These are phyloP conservation scores for Pipistrellus kuhlii DNA, from an alignment of 2,797 vertebrate species.

Conservation along the genomic window DNA sequence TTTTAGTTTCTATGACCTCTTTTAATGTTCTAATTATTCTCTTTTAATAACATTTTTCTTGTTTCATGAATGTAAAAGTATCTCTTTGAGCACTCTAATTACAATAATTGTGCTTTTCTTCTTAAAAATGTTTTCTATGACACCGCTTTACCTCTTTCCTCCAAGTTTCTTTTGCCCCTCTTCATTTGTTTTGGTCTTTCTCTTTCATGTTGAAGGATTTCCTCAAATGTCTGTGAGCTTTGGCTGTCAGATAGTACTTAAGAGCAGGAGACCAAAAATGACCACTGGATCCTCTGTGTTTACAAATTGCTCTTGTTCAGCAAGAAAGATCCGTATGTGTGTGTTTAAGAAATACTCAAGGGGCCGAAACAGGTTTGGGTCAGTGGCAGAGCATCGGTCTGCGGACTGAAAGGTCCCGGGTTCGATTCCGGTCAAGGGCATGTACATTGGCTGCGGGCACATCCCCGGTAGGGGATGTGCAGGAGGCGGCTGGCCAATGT, in stretches of 20 bases:
- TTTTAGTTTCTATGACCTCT: constrained; percentile 26
- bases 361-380: not conserved
- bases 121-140: not conserved
- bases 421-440: too few relatives aligned
- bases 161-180: not conserved
- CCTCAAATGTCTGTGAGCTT: not conserved
- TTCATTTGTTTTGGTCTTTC: constrained; percentile 38
- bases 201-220: not conserved
- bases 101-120: not conserved
- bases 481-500: too few relatives aligned
- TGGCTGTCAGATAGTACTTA: not conserved
- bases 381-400: too few relatives aligned
- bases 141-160: constrained; percentile 8
- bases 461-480: too few relatives aligned
- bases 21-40: not conserved
- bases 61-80: not conserved
- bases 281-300: not conserved
- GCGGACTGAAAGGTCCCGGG: too few relatives aligned
- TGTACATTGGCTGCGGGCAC: too few relatives aligned
- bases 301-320: not conserved
- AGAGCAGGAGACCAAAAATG: not conserved
- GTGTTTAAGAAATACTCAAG: constrained; percentile 10
- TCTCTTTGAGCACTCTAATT: not conserved
- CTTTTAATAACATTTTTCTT: constrained; percentile 16
- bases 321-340: not conserved